Percentiles rank a stretch among this genome's conserved stretches.
These are phyloP conservation scores for Syngnathus acus DNA, from an alignment of 2,797 vertebrate genomes.

Conservation along the genomic window DNA sequence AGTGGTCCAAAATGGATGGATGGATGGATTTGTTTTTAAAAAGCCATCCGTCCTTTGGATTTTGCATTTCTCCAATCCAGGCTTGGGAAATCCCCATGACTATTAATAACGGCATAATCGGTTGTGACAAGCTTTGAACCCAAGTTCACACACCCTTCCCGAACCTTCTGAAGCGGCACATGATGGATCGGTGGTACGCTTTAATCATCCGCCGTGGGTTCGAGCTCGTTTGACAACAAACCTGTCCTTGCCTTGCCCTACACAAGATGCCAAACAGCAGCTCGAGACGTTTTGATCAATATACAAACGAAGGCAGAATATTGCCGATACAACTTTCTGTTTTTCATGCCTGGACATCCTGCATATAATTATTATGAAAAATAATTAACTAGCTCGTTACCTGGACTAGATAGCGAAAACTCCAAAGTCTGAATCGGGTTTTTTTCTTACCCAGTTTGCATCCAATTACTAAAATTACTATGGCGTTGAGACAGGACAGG, in stretches of 20 bases:
- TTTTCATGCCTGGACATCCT: neutral
- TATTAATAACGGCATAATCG: neutral
- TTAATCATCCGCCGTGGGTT: neutral
- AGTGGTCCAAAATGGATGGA: too few species aligned
- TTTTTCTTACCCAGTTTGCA: slow-evolving; percentile 6
- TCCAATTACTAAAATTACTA: slow-evolving; percentile 23
- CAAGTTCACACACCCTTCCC: neutral
- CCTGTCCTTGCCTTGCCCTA: neutral
- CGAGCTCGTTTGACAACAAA: neutral
- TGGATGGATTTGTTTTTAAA: neutral
- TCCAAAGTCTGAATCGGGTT: slow-evolving; percentile 5
- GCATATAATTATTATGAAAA: neutral
- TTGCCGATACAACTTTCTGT: neutral
- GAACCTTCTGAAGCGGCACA: slow-evolving; percentile 1
- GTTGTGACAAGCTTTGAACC: slow-evolving; percentile 4
- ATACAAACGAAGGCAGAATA: neutral
- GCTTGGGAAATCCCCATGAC: neutral
- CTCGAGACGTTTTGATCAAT: neutral
- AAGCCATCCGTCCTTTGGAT: neutral
- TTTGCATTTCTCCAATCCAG: neutral
- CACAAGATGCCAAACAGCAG: neutral
- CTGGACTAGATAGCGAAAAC: slow-evolving; percentile 15
- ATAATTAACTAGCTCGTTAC: slow-evolving; percentile 7
- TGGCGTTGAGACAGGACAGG: slow-evolving; percentile 13
- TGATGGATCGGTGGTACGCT: neutral